Evolutionary conservation across 2,797 vertebrate genomes (phyloP), one percentile per base, ranked within the genome.

Genomic region (Cottoperca gobio): DNA sequence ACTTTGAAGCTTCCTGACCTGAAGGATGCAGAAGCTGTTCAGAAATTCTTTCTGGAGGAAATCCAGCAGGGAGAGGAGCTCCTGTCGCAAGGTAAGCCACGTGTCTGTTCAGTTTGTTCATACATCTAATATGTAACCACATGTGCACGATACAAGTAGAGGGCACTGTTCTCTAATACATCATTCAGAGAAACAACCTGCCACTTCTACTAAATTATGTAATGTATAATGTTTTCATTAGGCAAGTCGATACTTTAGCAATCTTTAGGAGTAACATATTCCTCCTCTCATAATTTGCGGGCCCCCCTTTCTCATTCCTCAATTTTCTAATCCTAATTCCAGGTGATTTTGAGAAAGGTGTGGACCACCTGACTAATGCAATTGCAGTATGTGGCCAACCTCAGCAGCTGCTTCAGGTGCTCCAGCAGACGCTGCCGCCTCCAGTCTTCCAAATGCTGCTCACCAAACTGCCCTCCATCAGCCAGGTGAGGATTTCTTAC

Each of bases 401-500:
- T 0, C 98, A 99, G 93, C 98, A 99, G 92, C 91, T 99, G 35
- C 93, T 99, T 31, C 98, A 99, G 83, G 97, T 99, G 14, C 91
- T 99, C 52, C 97, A 99, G 92, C 98, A 99, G 71, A 99, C 98
- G 1, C 95, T 99, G 55, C 97, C 97, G 1, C 95, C 96, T 1
- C 97, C 97, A 0, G 98, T 99, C 83, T 99, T 99, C 90, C 98
- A 99, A 90, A 99, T 99, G 97, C 95, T 99, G 73, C 96, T 99
- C 84, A 97, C 96, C 59, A 99, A 98, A 88, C 95, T 99, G 39
- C 97, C 97, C 74, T 96, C 93, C 68, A 97, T 99, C 89, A 97
- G 96, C 92, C 91, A 89, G 91, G 92, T 93, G 57, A 88, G 86
- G 2, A 8, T 45, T 3, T 17, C 28, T 14, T 21, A 1, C 46